Conservation (phyloP, 2,797 vertebrate species). For the Momotus momota region DNA sequence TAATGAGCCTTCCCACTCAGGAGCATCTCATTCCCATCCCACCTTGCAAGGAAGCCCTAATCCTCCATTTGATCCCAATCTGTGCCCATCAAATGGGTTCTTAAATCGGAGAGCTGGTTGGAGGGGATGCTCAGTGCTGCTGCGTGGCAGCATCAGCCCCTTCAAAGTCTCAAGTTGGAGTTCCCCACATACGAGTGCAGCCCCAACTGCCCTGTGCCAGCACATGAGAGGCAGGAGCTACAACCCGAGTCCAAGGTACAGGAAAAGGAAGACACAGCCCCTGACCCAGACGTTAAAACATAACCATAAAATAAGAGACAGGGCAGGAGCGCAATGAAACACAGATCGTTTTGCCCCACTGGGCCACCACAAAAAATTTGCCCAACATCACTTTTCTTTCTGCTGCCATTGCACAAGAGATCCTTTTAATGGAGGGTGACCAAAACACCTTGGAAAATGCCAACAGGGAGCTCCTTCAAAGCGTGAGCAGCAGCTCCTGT, state of each 20-base stretch:
- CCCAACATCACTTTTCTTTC: not conserved
- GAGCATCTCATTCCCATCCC: not conserved
- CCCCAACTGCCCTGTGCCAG: not conserved
- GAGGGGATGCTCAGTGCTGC: not conserved
- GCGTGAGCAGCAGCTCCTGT: accelerated
- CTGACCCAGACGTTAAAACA: not conserved
- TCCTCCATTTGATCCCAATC: not conserved
- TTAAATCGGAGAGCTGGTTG: not conserved
- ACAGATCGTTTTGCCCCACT: not conserved
- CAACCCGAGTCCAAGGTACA: not conserved
- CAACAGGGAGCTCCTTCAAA: not conserved
- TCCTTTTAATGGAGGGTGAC: not conserved
- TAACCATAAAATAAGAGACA: accelerated
- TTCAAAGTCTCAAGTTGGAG: not conserved
- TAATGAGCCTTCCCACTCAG: not conserved
- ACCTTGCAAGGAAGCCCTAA: not conserved
- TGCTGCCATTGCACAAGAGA: not conserved
- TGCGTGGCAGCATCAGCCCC: accelerated
- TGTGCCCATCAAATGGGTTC: not conserved
- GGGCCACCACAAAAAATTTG: not conserved
- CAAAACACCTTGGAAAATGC: not conserved
- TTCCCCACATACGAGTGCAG: not conserved
- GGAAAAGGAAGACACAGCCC: not conserved
- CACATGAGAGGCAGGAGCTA: not conserved
- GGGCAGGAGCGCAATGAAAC: not conserved